A percentile compares a stretch with the other conserved stretches of the same genome.
Conservation (phyloP, 2,797 vertebrate species). For the Rhyacichthys aspro region DNA sequence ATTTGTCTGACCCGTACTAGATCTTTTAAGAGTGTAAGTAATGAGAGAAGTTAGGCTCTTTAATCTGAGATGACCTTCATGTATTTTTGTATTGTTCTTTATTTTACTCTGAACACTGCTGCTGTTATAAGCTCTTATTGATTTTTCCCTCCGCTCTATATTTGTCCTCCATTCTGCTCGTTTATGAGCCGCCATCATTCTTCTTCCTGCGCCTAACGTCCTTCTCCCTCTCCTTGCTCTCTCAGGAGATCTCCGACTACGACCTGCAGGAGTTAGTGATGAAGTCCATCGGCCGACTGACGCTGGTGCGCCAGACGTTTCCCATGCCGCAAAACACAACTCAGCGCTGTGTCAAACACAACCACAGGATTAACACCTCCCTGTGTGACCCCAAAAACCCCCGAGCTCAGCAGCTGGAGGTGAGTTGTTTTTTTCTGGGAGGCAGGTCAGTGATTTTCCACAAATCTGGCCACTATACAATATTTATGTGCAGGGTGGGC, state of each 20-base stretch:
- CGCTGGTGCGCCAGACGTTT: slow-evolving; percentile 95
- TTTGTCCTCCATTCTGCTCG: background rate
- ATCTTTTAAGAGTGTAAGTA: background rate
- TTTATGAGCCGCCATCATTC: slow-evolving; percentile 5
- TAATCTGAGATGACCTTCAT: background rate
- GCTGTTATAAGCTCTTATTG: slow-evolving; percentile 2
- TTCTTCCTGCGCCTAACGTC: background rate
- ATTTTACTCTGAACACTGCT: slow-evolving; percentile 5
- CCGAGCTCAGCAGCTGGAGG: slow-evolving; percentile 94
- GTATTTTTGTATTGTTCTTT: background rate
- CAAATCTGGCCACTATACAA: background rate
- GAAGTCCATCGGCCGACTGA: slow-evolving; percentile 96
- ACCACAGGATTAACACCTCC: slow-evolving; percentile 95
- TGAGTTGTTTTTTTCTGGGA: slow-evolving; percentile 55
- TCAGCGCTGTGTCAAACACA: slow-evolving; percentile 94
- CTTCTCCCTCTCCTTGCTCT: slow-evolving; percentile 13
- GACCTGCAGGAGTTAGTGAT: slow-evolving; percentile 96
- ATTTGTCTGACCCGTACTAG: no score
- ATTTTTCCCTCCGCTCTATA: slow-evolving; percentile 13
- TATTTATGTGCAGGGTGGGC: background rate
- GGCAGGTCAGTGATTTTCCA: background rate
- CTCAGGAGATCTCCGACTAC: slow-evolving; percentile 92
- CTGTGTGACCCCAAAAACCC: slow-evolving; percentile 96
- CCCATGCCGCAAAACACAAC: slow-evolving; percentile 93
- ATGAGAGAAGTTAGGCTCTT: background rate